Base-by-base conservation (phyloP, 2,797 vertebrate species). In the Petrocephalus sullivani region DNA sequence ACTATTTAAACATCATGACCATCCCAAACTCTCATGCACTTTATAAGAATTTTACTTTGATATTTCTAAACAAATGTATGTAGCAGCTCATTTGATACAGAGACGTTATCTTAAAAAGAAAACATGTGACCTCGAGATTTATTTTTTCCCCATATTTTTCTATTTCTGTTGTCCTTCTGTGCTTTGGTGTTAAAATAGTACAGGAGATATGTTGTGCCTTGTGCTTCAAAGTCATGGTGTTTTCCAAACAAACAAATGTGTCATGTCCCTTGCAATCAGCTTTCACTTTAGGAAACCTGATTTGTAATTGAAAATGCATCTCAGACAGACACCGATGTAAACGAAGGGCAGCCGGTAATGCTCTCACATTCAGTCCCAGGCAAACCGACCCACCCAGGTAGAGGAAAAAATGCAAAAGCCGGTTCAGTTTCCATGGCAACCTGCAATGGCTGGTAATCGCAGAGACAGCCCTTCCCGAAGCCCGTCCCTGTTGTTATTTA, bases 401-500 rank as follows among this genome's bases (percentile, higher is more conserved):
- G 57, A 83, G 86, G 90, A 83, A 89, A 91, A 88, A 92, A 82
- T 67, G 57, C 67, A 90, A 81, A 82, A 89, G 90, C 90, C 23
- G 10, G 87, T 87, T 88, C 93, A 91, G 95, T 95, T 95, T 92
- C 94, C 93, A 96, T 96, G 93, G 95, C 90, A 90, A 84, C 88
- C 90, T 67, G 88, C 92, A 82, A 90, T 90, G 86, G 90, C 89
- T 93, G 61, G 87, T 61, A 89, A 90, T 90, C 90, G 83, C 90
- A 90, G 87, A 78, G 12, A 90, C 51, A 21, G 56, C 7, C 33
- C 16, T 85, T 57, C 23, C 53, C 2, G 14, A 57, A n/a, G 54
- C 21, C 37, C 58, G 28, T 49, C 33, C 16, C 37, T 51, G 33
- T 46, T 16, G 16, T 41, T 60, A 61, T 61, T 28, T 41, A n/a